Evolutionary conservation across 1,140 invertebrate species (phyloP).

Genomic region (Brachystomella parvula): DNA sequence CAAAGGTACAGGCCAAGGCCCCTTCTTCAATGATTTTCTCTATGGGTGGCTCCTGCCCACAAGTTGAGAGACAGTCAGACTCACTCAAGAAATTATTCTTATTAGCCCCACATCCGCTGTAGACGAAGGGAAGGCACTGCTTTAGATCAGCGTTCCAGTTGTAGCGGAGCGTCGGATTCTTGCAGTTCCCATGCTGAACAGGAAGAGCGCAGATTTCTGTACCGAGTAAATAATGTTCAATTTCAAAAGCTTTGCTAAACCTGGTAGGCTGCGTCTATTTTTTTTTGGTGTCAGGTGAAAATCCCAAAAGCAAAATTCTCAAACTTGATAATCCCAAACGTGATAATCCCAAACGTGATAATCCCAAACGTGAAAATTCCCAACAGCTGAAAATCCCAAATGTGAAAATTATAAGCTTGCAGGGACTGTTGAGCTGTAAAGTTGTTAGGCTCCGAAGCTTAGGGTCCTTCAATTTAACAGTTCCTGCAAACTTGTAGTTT

Average conservation of each 20-base stretch:
- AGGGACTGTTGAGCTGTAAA: too few species aligned
- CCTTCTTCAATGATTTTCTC: constrained; percentile 22
- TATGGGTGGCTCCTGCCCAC: constrained; percentile 42
- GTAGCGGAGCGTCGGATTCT: constrained; percentile 71
- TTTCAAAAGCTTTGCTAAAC: not conserved
- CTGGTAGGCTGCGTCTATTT: too few species aligned
- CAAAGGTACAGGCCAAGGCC: constrained; percentile 25
- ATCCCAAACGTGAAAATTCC: too few species aligned
- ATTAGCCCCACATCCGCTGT: constrained; percentile 83
- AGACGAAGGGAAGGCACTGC: constrained; percentile 72
- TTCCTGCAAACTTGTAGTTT: too few species aligned
- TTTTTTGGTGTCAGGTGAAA: too few species aligned
- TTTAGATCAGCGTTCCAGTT: constrained; percentile 63
- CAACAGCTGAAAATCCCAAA: too few species aligned
- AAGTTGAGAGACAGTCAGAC: constrained; percentile 65
- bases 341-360: too few species aligned
- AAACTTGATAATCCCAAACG: not conserved
- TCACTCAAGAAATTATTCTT: constrained; percentile 74
- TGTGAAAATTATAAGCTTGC: too few species aligned
- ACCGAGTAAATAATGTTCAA: not conserved
- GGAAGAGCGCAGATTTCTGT: constrained; percentile 60
- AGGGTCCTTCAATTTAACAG: too few species aligned
- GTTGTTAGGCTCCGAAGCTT: too few species aligned
- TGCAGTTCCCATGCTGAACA: constrained; percentile 67
- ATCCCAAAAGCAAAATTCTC: not conserved